phyloP scores from a whole-genome alignment of 1,140 invertebrate species.

The Drosophila teissieri region DNA sequence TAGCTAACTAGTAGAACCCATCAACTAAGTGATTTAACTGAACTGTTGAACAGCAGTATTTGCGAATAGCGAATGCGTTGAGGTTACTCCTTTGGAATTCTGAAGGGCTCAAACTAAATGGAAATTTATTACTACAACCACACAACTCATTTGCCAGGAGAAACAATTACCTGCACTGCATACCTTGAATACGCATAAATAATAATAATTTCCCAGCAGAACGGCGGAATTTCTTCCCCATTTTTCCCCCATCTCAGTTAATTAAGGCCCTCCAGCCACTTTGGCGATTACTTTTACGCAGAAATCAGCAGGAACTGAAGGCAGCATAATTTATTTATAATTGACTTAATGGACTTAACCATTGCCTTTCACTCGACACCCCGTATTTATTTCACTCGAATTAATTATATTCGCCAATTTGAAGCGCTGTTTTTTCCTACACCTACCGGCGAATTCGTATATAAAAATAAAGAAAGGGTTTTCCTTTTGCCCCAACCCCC shows the following conservation, averaged over 20 bases:
- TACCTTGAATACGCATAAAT: constrained; percentile 55
- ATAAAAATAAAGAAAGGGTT: neutral
- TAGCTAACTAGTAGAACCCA: constrained; percentile 31
- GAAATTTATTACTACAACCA: constrained; percentile 50
- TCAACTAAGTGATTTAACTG: constrained; percentile 55
- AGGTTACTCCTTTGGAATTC: constrained; percentile 12
- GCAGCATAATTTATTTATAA: constrained; percentile 79
- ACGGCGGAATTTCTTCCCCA: neutral
- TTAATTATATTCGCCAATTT: constrained; percentile 73
- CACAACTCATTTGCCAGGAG: constrained; percentile 44
- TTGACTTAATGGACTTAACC: constrained; percentile 71
- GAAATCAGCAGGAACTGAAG: constrained; percentile 32
- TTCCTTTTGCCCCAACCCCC: neutral
- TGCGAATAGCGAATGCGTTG: constrained; percentile 45
- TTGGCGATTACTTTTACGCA: constrained; percentile 50
- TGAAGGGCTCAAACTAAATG: constrained; percentile 6
- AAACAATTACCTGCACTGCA: constrained; percentile 59
- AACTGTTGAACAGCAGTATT: constrained; percentile 53
- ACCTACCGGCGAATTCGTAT: neutral
- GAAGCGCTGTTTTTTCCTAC: constrained; percentile 32
- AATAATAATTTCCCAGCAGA: constrained; percentile 68
- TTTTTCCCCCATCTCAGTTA: constrained; percentile 19
- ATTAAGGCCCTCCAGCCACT: constrained; percentile 50
- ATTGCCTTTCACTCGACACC: constrained; percentile 14
- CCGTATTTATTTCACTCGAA: constrained; percentile 55